Percentiles rank a stretch among this genome's conserved stretches.
Evolutionary conservation across 2,888 invertebrate genomes (phyloP).

Genomic region (Chrysopilus asiliformis): DNA sequence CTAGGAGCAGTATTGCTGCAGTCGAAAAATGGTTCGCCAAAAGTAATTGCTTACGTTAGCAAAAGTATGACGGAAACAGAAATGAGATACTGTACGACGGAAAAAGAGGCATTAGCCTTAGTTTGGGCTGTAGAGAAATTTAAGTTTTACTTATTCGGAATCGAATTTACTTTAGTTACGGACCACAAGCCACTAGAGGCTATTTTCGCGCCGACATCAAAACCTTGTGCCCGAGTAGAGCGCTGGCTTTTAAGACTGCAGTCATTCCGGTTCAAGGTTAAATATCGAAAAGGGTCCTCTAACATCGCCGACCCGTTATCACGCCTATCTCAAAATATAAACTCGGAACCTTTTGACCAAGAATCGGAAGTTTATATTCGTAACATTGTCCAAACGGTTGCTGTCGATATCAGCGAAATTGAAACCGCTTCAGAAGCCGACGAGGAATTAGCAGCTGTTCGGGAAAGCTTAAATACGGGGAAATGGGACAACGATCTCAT

Average conservation of each 20-base stretch:
- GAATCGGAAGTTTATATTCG: too few relatives aligned
- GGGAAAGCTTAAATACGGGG: constrained; percentile 7
- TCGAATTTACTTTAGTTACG: constrained; percentile 24
- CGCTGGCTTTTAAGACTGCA: constrained; percentile 18
- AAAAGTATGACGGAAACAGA: constrained; percentile 25
- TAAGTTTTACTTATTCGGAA: constrained; percentile 29
- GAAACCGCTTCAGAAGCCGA: constrained; percentile 5
- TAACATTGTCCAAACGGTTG: too few relatives aligned
- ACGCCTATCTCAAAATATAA: too few relatives aligned
- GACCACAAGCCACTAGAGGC: constrained; percentile 23
- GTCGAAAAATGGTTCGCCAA: constrained; percentile 14
- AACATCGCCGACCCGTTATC: constrained; percentile 24
- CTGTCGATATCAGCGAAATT: too few relatives aligned
- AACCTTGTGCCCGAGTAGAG: constrained; percentile 19
- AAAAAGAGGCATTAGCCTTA: constrained; percentile 25
- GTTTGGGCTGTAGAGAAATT: constrained; percentile 29
- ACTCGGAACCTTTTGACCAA: too few relatives aligned
- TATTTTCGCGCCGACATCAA: constrained; percentile 18
- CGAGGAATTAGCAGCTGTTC: constrained; percentile 2
- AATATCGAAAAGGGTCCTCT: constrained; percentile 15
- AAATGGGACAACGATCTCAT: constrained; percentile 4
- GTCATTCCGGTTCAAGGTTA: constrained; percentile 16
- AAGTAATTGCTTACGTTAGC: constrained; percentile 30
- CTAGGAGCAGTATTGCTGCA: constrained; percentile 25
- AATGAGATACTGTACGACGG: constrained; percentile 19